Base-by-base conservation (phyloP, 2,113 vertebrate species). In the Corydoras maculifer region DNA sequence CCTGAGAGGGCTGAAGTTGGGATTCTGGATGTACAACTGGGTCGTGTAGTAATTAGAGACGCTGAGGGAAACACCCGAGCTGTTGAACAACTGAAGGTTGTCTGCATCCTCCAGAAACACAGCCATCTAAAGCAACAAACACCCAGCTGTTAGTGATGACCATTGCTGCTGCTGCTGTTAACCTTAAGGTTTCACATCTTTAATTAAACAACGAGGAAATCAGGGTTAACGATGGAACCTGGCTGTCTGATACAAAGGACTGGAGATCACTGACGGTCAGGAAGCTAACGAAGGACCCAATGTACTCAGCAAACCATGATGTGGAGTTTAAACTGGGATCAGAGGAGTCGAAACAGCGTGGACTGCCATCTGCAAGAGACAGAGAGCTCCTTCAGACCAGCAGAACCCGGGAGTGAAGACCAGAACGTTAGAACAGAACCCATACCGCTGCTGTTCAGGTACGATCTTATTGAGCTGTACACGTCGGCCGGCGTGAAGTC, bases 11-110 rank as follows among this genome's bases (percentile, higher is more conserved):
- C 12, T 82, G 70, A 84, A 85, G 30, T 53, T 69, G 4, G 79
- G 79, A 58, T 82, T 58, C 3, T 63, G 64, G 60, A 0, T 59
- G 75, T 75, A 87, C 14, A 87, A 72, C 31, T 81, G 70, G 4
- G 72, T 53, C 15, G 76, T 57, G 62, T 85, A 88, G 72, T 76
- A 79, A 31, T 13, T 4, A 3, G 29, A 79, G 5, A 86, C 74
- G 54, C 68, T 70, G 43, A n/a, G 2, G 62, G 83, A 5, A 53
- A 87, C 64, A 0, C 8, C 57, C 31, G 69, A 11, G 57, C 31
- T 58, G 75, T 69, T 83, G 66, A 87, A 85, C 69, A 87, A 84
- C 64, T 86, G 53, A 76, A 87, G 78, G 75, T 85, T 86, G 12
- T 76, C 76, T 25, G 62, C 67, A 65, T 88, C 50, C 62, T 66